A percentile compares a stretch with the other conserved stretches of the same genome.
These are phyloP conservation scores for Agriopis aurantiaria DNA, from an alignment of 2,888 invertebrate species.

Conservation along the genomic window DNA sequence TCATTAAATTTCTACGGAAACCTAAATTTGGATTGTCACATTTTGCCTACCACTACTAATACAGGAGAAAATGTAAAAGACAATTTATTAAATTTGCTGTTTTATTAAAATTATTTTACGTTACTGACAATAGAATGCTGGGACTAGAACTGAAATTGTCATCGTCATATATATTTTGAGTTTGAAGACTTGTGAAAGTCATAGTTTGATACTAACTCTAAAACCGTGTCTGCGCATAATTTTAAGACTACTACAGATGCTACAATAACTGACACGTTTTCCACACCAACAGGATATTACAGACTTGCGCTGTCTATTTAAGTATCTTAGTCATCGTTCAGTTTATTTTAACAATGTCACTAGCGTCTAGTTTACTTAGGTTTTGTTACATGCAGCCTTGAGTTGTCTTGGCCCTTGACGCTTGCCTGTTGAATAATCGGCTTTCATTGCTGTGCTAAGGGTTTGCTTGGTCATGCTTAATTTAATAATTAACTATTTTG, in stretches of 20 bases:
- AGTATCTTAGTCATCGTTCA: constrained; percentile 62
- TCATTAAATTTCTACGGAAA: constrained; percentile 57
- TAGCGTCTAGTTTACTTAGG: constrained; percentile 27
- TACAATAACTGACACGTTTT: constrained; percentile 68
- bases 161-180: not conserved
- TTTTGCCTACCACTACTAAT: constrained; percentile 36
- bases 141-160: too few relatives aligned
- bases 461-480: not conserved
- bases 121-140: too few relatives aligned
- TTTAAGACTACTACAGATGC: constrained; percentile 55
- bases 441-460: not conserved
- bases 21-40: constrained; percentile 56
- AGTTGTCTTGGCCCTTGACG: constrained; percentile 1
- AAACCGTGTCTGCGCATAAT: constrained; percentile 39
- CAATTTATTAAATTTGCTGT: not conserved
- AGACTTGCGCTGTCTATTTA: constrained; percentile 59
- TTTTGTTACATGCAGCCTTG: constrained; percentile 25
- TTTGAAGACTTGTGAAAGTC: not conserved
- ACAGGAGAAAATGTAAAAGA: constrained; percentile 27
- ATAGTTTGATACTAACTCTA: not conserved
- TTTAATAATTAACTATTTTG: not conserved
- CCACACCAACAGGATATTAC: constrained; percentile 60
- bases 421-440: constrained; percentile 7
- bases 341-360: constrained; percentile 33
- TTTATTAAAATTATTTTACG: not conserved